Conservation (phyloP, 2,888 invertebrate species). For the Drosophila diplacantha region DNA sequence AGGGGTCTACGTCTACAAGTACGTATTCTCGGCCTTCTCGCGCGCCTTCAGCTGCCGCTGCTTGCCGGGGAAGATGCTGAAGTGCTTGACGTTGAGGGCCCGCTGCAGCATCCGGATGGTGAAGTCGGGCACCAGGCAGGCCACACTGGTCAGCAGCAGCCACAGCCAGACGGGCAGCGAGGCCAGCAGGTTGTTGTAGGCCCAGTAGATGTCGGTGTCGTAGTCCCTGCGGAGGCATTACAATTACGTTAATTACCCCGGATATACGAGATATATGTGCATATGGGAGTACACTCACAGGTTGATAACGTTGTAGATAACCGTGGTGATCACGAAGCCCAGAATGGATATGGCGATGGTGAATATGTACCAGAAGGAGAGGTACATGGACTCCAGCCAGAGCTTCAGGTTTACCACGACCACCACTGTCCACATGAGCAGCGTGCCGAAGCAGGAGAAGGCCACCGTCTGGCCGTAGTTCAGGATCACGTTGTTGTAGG, state of each 20-base stretch:
- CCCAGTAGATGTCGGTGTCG: conserved; percentile 80
- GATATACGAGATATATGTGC: neutral
- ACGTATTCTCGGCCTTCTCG: conserved; percentile 65
- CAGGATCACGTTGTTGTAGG: conserved; percentile 78
- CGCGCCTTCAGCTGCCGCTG: conserved; percentile 59
- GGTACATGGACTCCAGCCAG: conserved; percentile 82
- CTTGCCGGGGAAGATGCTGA: conserved; percentile 73
- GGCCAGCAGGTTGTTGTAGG: conserved; percentile 81
- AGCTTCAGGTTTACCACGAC: conserved; percentile 82
- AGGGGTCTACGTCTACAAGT: conserved; percentile 44
- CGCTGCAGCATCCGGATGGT: conserved; percentile 67
- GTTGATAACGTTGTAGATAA: conserved; percentile 80
- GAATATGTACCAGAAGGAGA: conserved; percentile 79
- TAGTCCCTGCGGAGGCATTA: conserved; percentile 73
- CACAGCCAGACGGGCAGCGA: conserved; percentile 82
- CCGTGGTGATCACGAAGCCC: conserved; percentile 80
- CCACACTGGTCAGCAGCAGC: conserved; percentile 79
- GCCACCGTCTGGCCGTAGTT: conserved; percentile 79
- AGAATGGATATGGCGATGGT: conserved; percentile 80
- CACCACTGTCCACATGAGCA: conserved; percentile 80
- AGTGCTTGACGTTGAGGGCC: conserved; percentile 68
- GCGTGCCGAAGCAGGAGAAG: conserved; percentile 81
- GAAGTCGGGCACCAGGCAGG: conserved; percentile 81
- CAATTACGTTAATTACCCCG: neutral
- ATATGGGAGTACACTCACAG: conserved; percentile 79